phyloP scores from a whole-genome alignment of 1,140 invertebrate species.

The Zaprionus tsacasi region DNA sequence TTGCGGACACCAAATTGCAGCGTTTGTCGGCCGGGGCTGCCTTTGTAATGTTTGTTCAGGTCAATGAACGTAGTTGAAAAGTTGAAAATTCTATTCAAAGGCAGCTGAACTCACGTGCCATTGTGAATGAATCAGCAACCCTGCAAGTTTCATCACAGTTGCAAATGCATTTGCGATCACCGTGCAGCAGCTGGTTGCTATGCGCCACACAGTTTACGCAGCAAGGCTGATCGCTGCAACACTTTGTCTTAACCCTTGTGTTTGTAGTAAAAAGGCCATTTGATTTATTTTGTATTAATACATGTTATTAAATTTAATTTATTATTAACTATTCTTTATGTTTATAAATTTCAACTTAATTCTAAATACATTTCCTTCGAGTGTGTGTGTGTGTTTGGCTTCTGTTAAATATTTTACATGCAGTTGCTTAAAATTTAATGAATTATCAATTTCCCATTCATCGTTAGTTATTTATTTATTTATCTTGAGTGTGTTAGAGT shows the following conservation, averaged over 20 bases:
- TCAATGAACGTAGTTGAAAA: conserved; percentile 21
- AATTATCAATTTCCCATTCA: conserved; percentile 53
- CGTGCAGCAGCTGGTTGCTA: not conserved
- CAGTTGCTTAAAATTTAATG: conserved; percentile 65
- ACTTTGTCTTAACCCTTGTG: not conserved
- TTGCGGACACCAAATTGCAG: conserved; percentile 57
- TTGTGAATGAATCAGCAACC: not conserved
- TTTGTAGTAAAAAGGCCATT: not conserved
- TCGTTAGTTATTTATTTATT: conserved; percentile 47
- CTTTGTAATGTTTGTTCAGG: conserved; percentile 5
- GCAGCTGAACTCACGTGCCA: not conserved
- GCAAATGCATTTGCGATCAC: not conserved
- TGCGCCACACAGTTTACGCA: not conserved
- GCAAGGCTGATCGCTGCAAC: not conserved
- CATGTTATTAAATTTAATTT: conserved; percentile 80
- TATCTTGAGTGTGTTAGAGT: conserved; percentile 18
- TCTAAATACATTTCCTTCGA: conserved; percentile 55
- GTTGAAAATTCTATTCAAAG: not conserved
- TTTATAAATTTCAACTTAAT: conserved; percentile 71
- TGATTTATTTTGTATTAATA: conserved; percentile 47
- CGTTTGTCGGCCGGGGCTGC: not conserved
- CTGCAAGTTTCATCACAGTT: not conserved
- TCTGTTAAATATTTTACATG: conserved; percentile 78
- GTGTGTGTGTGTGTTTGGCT: conserved; percentile 27
- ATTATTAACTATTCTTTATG: conserved; percentile 56